Conservation (phyloP, 2,797 vertebrate species). For the Cyclopterus lumpus region DNA sequence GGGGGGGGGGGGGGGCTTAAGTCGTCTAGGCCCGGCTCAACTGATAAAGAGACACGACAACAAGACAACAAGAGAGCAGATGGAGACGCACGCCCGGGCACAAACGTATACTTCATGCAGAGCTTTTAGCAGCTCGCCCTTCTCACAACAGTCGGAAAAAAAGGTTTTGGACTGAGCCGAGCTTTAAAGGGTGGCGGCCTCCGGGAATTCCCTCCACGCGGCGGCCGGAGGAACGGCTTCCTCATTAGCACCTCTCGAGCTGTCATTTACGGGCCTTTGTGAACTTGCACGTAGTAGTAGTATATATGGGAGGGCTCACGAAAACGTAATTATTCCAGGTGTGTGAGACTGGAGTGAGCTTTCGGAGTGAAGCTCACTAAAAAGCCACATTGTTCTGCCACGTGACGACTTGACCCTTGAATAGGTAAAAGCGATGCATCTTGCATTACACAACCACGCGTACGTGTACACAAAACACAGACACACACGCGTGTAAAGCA, state of each 20-base stretch:
- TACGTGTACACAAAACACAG: not conserved
- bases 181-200: slow-evolving; percentile 32
- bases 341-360: slow-evolving; percentile 20
- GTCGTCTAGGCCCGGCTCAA: slow-evolving; percentile 65
- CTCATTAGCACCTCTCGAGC: slow-evolving; percentile 59
- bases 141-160: slow-evolving; percentile 24
- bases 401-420: slow-evolving; percentile 9
- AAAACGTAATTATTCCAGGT: slow-evolving; percentile 41
- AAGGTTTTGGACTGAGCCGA: slow-evolving; percentile 35
- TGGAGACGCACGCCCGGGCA: slow-evolving; percentile 32
- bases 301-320: slow-evolving; percentile 19
- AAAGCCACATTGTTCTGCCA: slow-evolving; percentile 21
- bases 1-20: too few species aligned
- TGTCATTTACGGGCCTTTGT: slow-evolving; percentile 69
- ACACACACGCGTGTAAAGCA: too few species aligned
- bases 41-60: slow-evolving; percentile 57
- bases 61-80: slow-evolving; percentile 31
- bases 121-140: slow-evolving; percentile 44
- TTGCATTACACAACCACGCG: not conserved
- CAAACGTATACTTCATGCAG: slow-evolving; percentile 15
- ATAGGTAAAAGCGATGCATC: slow-evolving; percentile 16
- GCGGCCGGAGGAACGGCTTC: slow-evolving; percentile 48
- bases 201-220: slow-evolving; percentile 37
- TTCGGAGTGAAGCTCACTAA: not conserved
- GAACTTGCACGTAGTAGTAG: too few species aligned